These are phyloP conservation scores for Malurus leucopterus DNA, from an alignment of 2,797 vertebrate genomes.

Conservation along the genomic window DNA sequence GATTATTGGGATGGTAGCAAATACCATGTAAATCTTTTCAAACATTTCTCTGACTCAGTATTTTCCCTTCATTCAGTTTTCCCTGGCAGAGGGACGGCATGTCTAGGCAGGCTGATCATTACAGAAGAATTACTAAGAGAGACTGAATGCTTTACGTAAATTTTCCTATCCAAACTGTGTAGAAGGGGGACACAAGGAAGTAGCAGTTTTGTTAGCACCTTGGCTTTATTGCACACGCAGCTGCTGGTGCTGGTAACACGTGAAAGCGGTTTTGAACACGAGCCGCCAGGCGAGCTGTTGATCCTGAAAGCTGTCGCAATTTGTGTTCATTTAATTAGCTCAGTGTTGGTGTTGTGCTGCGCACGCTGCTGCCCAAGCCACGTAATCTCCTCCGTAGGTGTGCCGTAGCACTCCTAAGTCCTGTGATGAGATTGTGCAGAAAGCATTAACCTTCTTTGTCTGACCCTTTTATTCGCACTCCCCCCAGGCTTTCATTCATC, in stretches of 20 bases:
- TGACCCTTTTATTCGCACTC: constrained; percentile 29
- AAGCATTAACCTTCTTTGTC: constrained; percentile 55
- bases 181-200: background rate
- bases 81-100: background rate
- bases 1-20: background rate
- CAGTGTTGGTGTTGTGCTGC: constrained; percentile 31
- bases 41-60: constrained; percentile 6
- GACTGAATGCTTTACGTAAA: background rate
- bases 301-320: constrained; percentile 50
- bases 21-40: background rate
- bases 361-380: constrained; percentile 33
- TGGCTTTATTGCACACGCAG: background rate
- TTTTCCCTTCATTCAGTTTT: background rate
- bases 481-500: constrained; percentile 37
- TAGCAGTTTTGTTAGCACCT: constrained; percentile 1
- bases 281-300: constrained; percentile 43
- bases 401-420: constrained; percentile 1
- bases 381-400: background rate
- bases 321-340: constrained; percentile 70
- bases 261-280: background rate
- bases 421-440: constrained; percentile 53
- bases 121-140: background rate
- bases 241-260: background rate
- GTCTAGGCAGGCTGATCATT: constrained; percentile 14
- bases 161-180: background rate